Evolutionary conservation across 2,797 vertebrate species (phyloP).

Genomic region (Squalus acanthias): DNA sequence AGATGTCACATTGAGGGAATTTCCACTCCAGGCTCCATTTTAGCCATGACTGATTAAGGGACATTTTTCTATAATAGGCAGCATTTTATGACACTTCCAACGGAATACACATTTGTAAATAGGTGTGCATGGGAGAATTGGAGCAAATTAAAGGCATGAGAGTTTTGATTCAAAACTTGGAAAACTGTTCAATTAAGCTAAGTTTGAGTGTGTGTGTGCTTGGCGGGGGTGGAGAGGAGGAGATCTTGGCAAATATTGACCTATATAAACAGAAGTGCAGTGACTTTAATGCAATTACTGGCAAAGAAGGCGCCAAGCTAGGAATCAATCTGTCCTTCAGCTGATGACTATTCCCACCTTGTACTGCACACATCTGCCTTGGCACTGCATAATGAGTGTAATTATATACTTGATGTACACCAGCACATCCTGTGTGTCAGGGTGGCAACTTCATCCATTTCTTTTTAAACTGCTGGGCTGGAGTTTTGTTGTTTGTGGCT

Average conservation of each 20-base stretch:
- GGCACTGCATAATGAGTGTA: not conserved
- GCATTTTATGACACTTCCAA: not conserved
- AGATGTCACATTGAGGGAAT: not conserved
- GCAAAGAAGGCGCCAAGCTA: not conserved
- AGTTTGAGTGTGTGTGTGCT: not conserved
- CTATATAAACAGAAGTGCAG: not conserved
- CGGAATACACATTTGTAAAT: not conserved
- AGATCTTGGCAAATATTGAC: not conserved
- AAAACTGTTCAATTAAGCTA: not conserved
- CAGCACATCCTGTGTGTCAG: not conserved
- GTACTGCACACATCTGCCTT: not conserved
- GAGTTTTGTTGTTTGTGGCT: not conserved
- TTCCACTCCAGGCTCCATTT: not conserved
- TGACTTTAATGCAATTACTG: not conserved
- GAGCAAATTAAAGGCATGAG: not conserved
- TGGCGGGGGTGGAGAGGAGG: not conserved
- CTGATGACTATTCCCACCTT: not conserved
- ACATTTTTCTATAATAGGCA: not conserved
- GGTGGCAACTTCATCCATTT: not conserved
- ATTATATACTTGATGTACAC: not conserved
- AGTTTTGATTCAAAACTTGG: not conserved
- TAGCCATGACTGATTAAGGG: not conserved
- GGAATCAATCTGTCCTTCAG: not conserved
- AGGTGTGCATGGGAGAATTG: not conserved
- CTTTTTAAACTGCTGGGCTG: not conserved